phyloP scores from a whole-genome alignment of 1,140 invertebrate genomes.

The Musca domestica region DNA sequence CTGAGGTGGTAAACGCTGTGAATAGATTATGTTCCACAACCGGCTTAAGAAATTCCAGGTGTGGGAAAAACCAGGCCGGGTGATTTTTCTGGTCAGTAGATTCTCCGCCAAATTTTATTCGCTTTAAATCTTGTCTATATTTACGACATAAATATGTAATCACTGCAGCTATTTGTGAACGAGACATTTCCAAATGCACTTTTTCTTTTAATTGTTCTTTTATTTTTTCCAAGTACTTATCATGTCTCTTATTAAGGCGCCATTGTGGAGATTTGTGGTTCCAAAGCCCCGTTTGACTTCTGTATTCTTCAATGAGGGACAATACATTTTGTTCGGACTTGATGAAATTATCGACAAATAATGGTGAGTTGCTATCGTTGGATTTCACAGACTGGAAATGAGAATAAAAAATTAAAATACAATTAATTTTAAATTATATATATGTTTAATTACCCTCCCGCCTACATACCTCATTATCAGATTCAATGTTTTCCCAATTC shows the following conservation, averaged over 20 bases:
- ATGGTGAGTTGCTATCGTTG: neutral
- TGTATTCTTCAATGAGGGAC: neutral
- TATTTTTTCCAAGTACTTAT: neutral
- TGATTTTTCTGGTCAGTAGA: neutral
- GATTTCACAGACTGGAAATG: no score
- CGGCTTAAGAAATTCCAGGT: neutral
- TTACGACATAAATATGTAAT: neutral
- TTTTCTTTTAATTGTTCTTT: neutral
- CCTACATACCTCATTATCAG: no score
- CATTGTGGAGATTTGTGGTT: neutral
- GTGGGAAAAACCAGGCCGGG: neutral
- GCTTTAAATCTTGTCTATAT: constrained; percentile 1
- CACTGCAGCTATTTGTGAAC: neutral
- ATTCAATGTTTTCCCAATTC: no score
- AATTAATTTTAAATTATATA: no score
- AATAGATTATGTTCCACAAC: neutral
- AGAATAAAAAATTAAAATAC: no score
- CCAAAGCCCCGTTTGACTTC: neutral
- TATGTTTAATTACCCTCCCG: no score
- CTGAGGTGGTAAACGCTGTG: neutral
- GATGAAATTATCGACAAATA: neutral
- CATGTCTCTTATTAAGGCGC: neutral
- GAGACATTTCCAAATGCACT: neutral
- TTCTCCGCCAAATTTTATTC: neutral
- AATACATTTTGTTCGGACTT: neutral